Base-by-base conservation (phyloP, 37 sponge, comb jelly and placozoan genomes). In the Hexactinellida sp. region DNA sequence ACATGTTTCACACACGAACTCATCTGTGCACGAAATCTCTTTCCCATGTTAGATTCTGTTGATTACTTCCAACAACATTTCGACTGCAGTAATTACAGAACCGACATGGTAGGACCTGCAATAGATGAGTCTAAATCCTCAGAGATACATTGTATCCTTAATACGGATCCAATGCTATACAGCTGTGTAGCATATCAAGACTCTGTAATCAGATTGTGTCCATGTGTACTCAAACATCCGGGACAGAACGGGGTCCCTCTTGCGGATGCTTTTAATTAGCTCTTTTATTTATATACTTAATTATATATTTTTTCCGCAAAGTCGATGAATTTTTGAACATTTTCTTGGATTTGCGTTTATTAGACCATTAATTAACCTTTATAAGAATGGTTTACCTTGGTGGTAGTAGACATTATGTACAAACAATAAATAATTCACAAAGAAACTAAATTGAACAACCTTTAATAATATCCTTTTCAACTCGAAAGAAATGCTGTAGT, bases 401-500 rank as follows among this genome's bases (percentile, higher is more conserved):
- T n/a, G n/a, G n/a, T n/a, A n/a, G n/a, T n/a, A n/a, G n/a, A n/a
- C n/a, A n/a, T n/a, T n/a, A n/a, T n/a, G n/a, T n/a, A n/a, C n/a
- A n/a, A n/a, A n/a, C n/a, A n/a, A n/a, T n/a, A n/a, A n/a, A n/a
- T n/a, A n/a, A n/a, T n/a, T n/a, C n/a, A n/a, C 52, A 19, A 16
- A 47, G 52, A 9, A 19, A 47, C 16, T 19, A 47, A 47, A 16
- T 47, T 9, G 3, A 25, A 63, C 76, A 25, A 63, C 76, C 76
- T 63, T 63, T 63, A 10, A 3, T 25, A 23, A 63, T 63, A 63
- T 63, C 76, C 30, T 63, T 63, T 63, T 63, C 76, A 10, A 63
- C 21, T 63, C 76, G 25, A 10, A 63, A 63, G 76, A 63, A 63
- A 63, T 63, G 76, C 76, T 63, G 76, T 63, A 63, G 13, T n/a